Evolutionary conservation across 2,113 vertebrate genomes (phyloP).

Genomic region (Fulmarus glacialis): DNA sequence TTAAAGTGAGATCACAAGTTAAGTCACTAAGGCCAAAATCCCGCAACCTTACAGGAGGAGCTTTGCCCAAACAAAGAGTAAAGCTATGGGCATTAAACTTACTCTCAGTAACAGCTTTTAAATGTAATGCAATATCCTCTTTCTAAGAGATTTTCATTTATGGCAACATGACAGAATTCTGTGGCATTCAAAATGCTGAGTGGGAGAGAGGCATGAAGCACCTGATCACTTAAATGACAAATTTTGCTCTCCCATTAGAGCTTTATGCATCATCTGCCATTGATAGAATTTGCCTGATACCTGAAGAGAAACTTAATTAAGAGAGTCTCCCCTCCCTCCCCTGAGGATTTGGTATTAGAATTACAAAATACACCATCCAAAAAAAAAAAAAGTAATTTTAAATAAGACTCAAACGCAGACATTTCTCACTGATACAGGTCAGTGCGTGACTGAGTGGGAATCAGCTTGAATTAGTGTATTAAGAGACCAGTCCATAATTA

Average conservation of each 20-base stretch:
- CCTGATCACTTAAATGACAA: neutral
- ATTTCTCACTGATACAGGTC: slow-evolving; percentile 31
- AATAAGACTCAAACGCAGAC: slow-evolving; percentile 23
- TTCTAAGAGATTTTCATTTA: neutral
- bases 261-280: slow-evolving; percentile 10
- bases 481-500: slow-evolving; percentile 43
- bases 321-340: neutral
- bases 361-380: neutral
- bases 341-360: neutral
- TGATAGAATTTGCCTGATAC: neutral
- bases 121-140: neutral
- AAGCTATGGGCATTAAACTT: neutral
- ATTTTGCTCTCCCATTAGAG: neutral
- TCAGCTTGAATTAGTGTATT: slow-evolving; percentile 20
- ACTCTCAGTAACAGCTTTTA: neutral
- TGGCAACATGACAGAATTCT: neutral
- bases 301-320: slow-evolving; percentile 19
- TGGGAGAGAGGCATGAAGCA: neutral
- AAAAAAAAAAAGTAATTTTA: neutral
- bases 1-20: neutral
- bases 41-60: neutral
- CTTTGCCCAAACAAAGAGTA: neutral
- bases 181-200: neutral
- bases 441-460: neutral
- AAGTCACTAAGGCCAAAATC: neutral